Base-by-base conservation (phyloP, 2,797 vertebrate species). In the Rhinophrynus dorsalis region DNA sequence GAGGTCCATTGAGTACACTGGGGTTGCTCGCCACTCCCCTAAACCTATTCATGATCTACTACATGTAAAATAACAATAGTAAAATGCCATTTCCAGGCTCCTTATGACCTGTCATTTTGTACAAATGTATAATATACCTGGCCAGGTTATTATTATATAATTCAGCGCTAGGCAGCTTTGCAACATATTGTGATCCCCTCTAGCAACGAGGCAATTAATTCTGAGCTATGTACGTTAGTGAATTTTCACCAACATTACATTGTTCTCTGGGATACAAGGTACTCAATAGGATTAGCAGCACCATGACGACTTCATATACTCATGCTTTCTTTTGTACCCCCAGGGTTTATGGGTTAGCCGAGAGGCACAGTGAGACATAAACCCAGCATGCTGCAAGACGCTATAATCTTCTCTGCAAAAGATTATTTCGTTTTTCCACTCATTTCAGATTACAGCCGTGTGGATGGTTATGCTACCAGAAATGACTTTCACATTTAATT, bases 131-230 rank as follows among this genome's bases (percentile, higher is more conserved):
- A 11, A 55, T 33, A 20, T 32, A 37, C 18, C 20, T 56, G 21
- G n/a, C 4, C 12, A 18, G 9, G 7, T 20, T 56, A 6, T 21
- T 35, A 37, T 56, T 23, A 21, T 56, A 38, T 37, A 20, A 23
- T 15, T 37, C 52, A 32, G 27, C 4, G 30, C n/a, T 13, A n/a
- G 26, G 26, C 20, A 15, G 10, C 20, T 35, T 30, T 21, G 51
- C 17, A 33, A 20, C 51, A 56, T 37, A 20, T 56, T 56, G 54
- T 56, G 54, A 21, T 24, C 10, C 54, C 54, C 54, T 54, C 54
- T 29, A 38, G 54, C 54, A 56, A 56, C 5, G 33, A 56, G 32
- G 20, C 54, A 56, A 56, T 56, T 56, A 56, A 56, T 18, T 38
- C 15, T 13, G 20, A 56, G 17, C 18, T 56, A 56, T 50, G 24